Percentiles rank a stretch among this genome's conserved stretches.
Conservation (phyloP, 1,140 invertebrate genomes). For the Aphelinus certus region DNA sequence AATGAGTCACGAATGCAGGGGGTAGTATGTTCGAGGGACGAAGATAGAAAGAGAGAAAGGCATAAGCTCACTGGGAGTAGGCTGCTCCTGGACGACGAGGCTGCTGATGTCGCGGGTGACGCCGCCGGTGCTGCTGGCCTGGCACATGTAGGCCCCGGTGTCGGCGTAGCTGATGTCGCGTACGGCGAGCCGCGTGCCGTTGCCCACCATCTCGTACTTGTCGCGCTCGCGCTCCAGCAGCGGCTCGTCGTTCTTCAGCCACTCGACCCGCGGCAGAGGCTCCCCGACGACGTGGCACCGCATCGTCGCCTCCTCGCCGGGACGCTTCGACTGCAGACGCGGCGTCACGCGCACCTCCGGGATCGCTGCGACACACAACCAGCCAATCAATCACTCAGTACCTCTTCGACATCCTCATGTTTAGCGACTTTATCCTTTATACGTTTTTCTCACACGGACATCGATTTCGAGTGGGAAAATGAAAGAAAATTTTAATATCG, state of each 20-base stretch:
- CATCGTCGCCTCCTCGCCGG: conserved; percentile 74
- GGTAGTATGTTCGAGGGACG: too few species aligned
- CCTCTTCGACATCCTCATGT: too few species aligned
- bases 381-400: too few species aligned
- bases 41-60: too few species aligned
- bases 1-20: too few species aligned
- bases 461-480: too few species aligned
- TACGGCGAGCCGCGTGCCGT: conserved; percentile 76
- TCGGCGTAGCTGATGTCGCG: conserved; percentile 76
- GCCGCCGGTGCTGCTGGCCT: conserved; percentile 76
- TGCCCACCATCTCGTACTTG: conserved; percentile 76
- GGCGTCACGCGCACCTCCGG: conserved; percentile 77
- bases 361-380: conserved; percentile 63
- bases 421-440: too few species aligned
- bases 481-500: too few species aligned
- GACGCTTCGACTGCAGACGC: conserved; percentile 73
- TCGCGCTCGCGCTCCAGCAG: conserved; percentile 70
- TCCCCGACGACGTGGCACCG: conserved; percentile 78
- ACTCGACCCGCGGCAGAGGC: conserved; percentile 74
- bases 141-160: conserved; percentile 83
- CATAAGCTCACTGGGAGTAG: conserved; percentile 70
- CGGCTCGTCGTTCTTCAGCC: conserved; percentile 79
- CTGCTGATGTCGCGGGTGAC: conserved; percentile 77
- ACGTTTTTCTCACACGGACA: too few species aligned
- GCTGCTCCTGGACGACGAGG: conserved; percentile 76